These are phyloP conservation scores for Apis mellifera DNA, from an alignment of 1,140 invertebrate species.

Conservation along the genomic window Amel_HAv3.1 CM009937.2:10217501-10218000, in stretches of 20 bases:
- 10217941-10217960: conserved; percentile 28
- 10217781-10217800: conserved; percentile 63
- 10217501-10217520: too few relatives aligned
- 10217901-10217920: conserved; percentile 43
- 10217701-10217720: conserved; percentile 32
- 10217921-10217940: conserved; percentile 36
- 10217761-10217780: conserved; percentile 54
- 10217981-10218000: background rate
- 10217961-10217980: conserved; percentile 30
- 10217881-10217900: conserved; percentile 62
- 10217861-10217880: conserved; percentile 61
- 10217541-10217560: too few relatives aligned
- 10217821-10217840: conserved; percentile 63
- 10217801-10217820: conserved; percentile 65
- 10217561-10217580: too few relatives aligned
- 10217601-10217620: background rate
- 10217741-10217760: conserved; percentile 69
- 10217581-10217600: too few relatives aligned
- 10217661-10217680: background rate
- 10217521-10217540: too few relatives aligned
- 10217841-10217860: conserved; percentile 71
- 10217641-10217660: background rate
- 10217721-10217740: conserved; percentile 64
- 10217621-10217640: background rate
- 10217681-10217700: background rate